A percentile compares a stretch with the other conserved stretches of the same genome.
phyloP scores from a whole-genome alignment of 2,113 vertebrate genomes.

The Cavia porcellus region DNA sequence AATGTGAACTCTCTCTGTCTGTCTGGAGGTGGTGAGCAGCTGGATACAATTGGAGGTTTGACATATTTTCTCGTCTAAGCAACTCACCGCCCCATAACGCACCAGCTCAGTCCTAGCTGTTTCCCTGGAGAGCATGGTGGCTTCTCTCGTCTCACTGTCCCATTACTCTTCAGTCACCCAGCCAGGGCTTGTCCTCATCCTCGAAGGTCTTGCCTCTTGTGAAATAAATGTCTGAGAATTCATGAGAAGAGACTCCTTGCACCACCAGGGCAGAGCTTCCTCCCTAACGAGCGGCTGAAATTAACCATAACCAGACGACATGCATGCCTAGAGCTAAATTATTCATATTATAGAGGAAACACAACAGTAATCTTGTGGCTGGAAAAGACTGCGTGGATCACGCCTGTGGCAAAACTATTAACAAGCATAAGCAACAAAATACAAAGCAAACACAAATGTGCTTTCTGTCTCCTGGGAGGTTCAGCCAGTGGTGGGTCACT shows the following conservation, averaged over 20 bases:
- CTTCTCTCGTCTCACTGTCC: neutral
- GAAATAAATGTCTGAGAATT: conserved; percentile 70
- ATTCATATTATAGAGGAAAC: conserved; percentile 60
- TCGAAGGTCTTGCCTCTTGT: conserved; percentile 12
- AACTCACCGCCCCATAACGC: neutral
- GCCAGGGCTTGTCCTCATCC: neutral
- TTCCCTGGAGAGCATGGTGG: neutral
- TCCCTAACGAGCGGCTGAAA: conserved; percentile 51
- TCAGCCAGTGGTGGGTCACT: neutral
- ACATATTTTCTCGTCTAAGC: conserved; percentile 19
- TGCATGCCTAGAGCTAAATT: conserved; percentile 69
- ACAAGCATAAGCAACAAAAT: conserved; percentile 29
- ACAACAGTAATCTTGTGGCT: conserved; percentile 45
- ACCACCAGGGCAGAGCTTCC: neutral
- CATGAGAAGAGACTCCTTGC: neutral
- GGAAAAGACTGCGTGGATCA: conserved; percentile 55
- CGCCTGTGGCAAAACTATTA: conserved; percentile 47
- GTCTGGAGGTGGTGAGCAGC: conserved; percentile 59
- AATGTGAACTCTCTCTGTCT: conserved; percentile 22
- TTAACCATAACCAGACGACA: conserved; percentile 68
- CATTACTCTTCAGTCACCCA: neutral
- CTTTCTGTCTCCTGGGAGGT: neutral
- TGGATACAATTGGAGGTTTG: conserved; percentile 59
- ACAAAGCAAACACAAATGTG: neutral
- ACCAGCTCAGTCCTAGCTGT: neutral